Evolutionary conservation across 2,888 invertebrate species (phyloP).

Genomic region (Chymomyza amoena): DNA sequence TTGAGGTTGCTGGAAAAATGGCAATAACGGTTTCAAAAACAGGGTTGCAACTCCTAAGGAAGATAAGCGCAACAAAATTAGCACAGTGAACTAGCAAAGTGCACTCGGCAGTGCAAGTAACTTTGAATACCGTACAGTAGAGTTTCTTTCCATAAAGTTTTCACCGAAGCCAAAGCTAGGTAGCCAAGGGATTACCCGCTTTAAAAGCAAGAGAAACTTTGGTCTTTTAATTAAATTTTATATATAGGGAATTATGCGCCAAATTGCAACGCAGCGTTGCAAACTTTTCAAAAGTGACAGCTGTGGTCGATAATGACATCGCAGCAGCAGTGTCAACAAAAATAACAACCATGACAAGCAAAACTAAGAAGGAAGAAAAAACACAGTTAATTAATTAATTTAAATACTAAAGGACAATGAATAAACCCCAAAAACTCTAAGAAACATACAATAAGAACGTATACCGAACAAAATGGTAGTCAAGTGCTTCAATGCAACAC

Average conservation of each 20-base stretch:
- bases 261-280: conserved; percentile 40
- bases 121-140: conserved; percentile 37
- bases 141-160: conserved; percentile 50
- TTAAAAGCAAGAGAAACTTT: conserved; percentile 65
- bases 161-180: conserved; percentile 55
- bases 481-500: no score
- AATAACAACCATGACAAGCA: not conserved
- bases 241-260: conserved; percentile 48
- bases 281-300: conserved; percentile 67
- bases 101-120: conserved; percentile 63
- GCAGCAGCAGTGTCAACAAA: not conserved
- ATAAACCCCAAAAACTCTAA: not conserved
- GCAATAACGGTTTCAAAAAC: not conserved
- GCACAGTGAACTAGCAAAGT: conserved; percentile 43
- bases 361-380: not conserved
- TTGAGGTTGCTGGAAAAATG: no score
- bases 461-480: not conserved
- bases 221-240: conserved; percentile 69
- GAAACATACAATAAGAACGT: not conserved
- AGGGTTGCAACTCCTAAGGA: conserved; percentile 27
- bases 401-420: not conserved
- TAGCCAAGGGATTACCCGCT: conserved; percentile 44
- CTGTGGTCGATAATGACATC: conserved; percentile 46
- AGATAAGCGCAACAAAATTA: conserved; percentile 52
- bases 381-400: not conserved